Evolutionary conservation across 2,888 invertebrate species (phyloP), one percentile per base, ranked within the genome.

Genomic region (Leptinotarsa haldemani): DNA sequence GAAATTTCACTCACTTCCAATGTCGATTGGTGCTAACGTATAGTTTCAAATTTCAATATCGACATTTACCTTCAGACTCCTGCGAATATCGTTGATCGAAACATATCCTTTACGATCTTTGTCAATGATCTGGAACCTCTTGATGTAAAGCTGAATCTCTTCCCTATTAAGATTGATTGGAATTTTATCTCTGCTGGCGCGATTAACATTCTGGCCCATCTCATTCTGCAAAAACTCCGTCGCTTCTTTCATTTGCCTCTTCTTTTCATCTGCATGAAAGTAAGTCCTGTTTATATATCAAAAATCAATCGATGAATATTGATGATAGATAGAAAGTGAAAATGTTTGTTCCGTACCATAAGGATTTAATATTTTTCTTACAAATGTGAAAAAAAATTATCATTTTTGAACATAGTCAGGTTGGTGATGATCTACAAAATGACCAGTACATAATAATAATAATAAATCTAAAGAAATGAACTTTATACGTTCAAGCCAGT

Each of bases 51-150:
- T 40, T 9, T 40, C 9, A 12, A 9, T 40, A 0, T 40, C 40
- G 40, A 40, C 9, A 50, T 15, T n/a, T 89, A 98, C 98, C 94
- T 98, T 98, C 74, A 99, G 92, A 86, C 97, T 96, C 85, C 96
- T 92, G 80, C 98, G 91, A 80, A 99, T 95, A 86, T 99, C 99
- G 87, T 97, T 98, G 83, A 99, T 95, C 30, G 99, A 98, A 75
- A 99, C 97, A 88, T 95, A 99, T 81, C 99, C 99, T 88, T 99
- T 99, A 84, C 95, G 93, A 85, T 98, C 98, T 83, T 93, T 94
- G 89, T 99, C 99, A 80, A 99, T 95, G 82, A 95, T 92, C 87
- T 97, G 94, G 93, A 99, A 99, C 74, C 98, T 92, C 85, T 97
- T 97, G 83, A 97, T 96, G 88, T 97, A 98, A 12, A 93, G 90